These are phyloP conservation scores for Cybosia mesomella DNA, from an alignment of 2,888 invertebrate genomes.

Conservation along the genomic window DNA sequence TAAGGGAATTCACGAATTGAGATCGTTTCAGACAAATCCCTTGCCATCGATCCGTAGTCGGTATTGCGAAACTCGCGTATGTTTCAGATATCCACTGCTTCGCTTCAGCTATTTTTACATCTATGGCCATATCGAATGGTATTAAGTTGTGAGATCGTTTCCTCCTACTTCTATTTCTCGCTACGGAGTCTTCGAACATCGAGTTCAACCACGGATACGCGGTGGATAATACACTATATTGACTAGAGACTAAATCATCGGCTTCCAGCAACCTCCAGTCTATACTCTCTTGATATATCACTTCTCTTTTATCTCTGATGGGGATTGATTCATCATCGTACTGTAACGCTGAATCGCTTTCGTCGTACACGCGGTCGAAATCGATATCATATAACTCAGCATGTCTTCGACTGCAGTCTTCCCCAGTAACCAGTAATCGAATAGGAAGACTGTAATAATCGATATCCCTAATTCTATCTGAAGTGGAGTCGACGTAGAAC, in stretches of 20 bases:
- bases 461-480: conserved; percentile 91
- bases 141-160: conserved; percentile 79
- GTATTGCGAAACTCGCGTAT: conserved; percentile 95
- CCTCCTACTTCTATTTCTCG: conserved; percentile 83
- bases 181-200: conserved; percentile 83
- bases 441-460: conserved; percentile 94
- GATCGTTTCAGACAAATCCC: conserved; percentile 93
- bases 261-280: conserved; percentile 83
- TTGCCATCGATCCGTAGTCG: conserved; percentile 92
- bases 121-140: conserved; percentile 87
- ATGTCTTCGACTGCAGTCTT: conserved; percentile 89
- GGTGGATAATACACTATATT: conserved; percentile 80
- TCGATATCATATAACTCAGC: conserved; percentile 88
- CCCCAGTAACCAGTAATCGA: conserved; percentile 91
- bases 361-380: conserved; percentile 86
- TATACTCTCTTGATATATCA: conserved; percentile 68
- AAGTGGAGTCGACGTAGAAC: conserved; percentile 94
- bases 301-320: conserved; percentile 76
- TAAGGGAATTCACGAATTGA: conserved; percentile 92
- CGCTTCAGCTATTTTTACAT: conserved; percentile 91
- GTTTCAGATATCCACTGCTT: conserved; percentile 95
- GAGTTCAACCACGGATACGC: conserved; percentile 85
- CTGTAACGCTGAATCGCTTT: conserved; percentile 78
- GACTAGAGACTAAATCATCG: conserved; percentile 81
- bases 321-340: conserved; percentile 78